Percentiles rank a stretch among this genome's conserved stretches.
These are phyloP conservation scores for Neosilurus mollespiculum DNA, from an alignment of 2,797 vertebrate species.

Conservation along the genomic window DNA sequence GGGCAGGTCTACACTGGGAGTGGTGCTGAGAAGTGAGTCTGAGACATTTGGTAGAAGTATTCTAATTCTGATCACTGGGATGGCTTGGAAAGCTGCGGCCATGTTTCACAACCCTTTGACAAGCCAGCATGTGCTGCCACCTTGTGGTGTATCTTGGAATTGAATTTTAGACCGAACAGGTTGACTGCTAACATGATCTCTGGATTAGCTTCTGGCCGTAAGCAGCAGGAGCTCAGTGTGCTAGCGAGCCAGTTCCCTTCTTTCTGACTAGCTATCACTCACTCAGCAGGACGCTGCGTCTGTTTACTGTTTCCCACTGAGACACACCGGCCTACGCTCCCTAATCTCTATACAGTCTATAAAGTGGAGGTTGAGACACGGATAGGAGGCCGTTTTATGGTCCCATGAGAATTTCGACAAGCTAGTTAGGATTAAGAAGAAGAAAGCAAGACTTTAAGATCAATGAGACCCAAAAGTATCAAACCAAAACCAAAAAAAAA, in stretches of 20 bases:
- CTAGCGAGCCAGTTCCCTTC: constrained; percentile 46
- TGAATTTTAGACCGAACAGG: constrained; percentile 46
- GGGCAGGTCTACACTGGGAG: not conserved
- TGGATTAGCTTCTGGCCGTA: constrained; percentile 6
- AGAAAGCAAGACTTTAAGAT: not conserved
- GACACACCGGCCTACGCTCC: constrained; percentile 51
- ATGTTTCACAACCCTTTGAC: not conserved
- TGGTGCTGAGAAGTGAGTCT: not conserved
- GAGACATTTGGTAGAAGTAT: not conserved
- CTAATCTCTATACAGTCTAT: constrained; percentile 51
- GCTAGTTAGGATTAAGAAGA: not conserved
- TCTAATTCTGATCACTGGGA: not conserved
- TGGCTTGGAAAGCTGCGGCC: not conserved
- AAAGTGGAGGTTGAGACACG: constrained; percentile 12
- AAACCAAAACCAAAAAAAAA: no score
- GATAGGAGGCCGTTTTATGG: not conserved
- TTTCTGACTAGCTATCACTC: constrained; percentile 61
- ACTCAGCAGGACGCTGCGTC: constrained; percentile 53
- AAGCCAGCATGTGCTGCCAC: constrained; percentile 64
- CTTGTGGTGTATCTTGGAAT: constrained; percentile 66
- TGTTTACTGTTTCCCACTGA: constrained; percentile 64
- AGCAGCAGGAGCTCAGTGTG: constrained; percentile 16
- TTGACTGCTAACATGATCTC: not conserved
- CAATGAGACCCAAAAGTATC: not conserved
- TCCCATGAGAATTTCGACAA: not conserved